Conservation (phyloP, 2,888 invertebrate species). For the Patella depressa region DNA sequence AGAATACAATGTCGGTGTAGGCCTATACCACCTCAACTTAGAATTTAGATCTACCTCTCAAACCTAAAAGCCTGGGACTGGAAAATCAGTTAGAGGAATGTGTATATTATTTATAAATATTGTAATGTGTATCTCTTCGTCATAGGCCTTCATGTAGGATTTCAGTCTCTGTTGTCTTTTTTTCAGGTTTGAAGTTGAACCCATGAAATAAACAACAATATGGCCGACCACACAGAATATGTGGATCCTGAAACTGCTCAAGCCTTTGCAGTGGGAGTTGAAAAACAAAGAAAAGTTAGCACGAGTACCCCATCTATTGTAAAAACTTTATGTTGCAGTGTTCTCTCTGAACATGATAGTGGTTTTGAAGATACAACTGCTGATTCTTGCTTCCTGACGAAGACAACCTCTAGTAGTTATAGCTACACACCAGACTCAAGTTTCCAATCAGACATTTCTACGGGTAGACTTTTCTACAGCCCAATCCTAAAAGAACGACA, state of each 20-base stretch:
- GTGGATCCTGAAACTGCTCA: background rate
- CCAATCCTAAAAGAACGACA: background rate
- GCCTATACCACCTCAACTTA: too few species aligned
- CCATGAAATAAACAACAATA: too few species aligned
- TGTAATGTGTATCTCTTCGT: too few species aligned
- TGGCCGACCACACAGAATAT: background rate
- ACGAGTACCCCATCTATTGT: conserved; percentile 34
- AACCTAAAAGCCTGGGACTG: too few species aligned
- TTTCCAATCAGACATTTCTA: background rate
- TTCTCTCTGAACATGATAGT: conserved; percentile 23
- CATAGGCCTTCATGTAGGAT: too few species aligned
- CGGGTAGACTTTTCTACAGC: background rate
- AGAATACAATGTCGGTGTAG: too few species aligned
- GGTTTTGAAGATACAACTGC: conserved; percentile 28
- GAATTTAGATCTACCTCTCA: too few species aligned
- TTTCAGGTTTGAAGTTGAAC: too few species aligned
- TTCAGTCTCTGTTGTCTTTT: too few species aligned
- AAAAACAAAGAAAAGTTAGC: conserved; percentile 28
- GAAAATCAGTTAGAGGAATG: too few species aligned
- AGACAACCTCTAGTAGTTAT: background rate
- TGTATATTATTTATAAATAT: too few species aligned
- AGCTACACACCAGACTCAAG: background rate
- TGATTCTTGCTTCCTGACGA: conserved; percentile 11
- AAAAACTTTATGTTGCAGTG: conserved; percentile 20
- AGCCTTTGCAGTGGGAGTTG: background rate